Base-by-base conservation (phyloP, 1,140 invertebrate genomes). In the Papilio helenus region DNA sequence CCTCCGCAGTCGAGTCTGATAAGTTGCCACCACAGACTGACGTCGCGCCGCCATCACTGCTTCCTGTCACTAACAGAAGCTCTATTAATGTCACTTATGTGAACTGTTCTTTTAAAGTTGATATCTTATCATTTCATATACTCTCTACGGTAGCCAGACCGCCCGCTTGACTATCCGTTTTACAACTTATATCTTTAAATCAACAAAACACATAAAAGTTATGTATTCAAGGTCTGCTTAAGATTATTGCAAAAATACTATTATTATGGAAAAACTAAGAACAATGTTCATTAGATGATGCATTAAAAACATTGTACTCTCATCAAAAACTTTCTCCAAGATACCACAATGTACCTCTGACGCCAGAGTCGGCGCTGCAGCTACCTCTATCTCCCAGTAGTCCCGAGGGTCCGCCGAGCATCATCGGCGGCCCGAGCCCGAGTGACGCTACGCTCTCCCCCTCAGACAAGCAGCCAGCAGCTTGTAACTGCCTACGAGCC, bases 281-380 rank as follows among this genome's bases (percentile, higher is more conserved):
- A 55, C n/a, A 55, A 55, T 55, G 49, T 18, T n/a, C 3, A 51
- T n/a, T 55, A n/a, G 7, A 9, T 55, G 7, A 55, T 12, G 4
- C 61, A 34, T 29, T 9, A 61, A 26, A 1, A 29, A 29, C 14
- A 34, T 68, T 68, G 26, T 29, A 68, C 61, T 29, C 5, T n/a
- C n/a, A n/a, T n/a, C n/a, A n/a, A n/a, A n/a, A n/a, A n/a, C 5
- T 7, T 68, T 68, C 61, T 29, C 61, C 14, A 34, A 26, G 61
- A 68, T 26, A 29, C 20, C 61, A 68, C 5, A 80, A 78, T 79
- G 86, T 87, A 95, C 94, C 94, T 95, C 94, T 91, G 1, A 97
- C 97, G 23, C 97, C 97, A 23, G 97, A 98, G 91, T 98, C 98
- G n/a, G 97, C 97, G 85, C 97, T 98, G 92, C 97, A 98, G 86